Conservation (phyloP, 2,888 invertebrate species). For the Tillus elongatus region DNA sequence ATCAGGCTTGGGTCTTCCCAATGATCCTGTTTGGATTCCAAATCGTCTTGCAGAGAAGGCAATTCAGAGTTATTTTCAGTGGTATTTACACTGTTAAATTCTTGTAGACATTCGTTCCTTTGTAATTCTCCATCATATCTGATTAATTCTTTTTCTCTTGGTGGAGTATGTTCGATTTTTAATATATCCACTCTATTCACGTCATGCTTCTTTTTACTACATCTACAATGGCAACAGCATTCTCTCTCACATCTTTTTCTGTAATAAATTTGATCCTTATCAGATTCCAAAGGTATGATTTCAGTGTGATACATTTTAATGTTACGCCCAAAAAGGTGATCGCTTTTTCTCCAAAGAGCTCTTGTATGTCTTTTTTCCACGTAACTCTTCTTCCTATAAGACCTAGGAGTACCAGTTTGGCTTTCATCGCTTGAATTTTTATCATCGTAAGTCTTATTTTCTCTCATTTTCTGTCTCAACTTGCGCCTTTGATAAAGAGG, state of each 20-base stretch:
- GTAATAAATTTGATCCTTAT: constrained; percentile 41
- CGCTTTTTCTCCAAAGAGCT: constrained; percentile 41
- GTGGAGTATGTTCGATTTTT: constrained; percentile 27
- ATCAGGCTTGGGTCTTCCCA: too few species aligned
- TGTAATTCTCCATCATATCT: too few species aligned
- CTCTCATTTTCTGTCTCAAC: constrained; percentile 54
- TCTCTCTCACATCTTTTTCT: constrained; percentile 25
- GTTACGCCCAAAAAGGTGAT: constrained; percentile 41
- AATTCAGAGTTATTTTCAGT: too few species aligned
- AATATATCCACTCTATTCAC: constrained; percentile 41
- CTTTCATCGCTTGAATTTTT: constrained; percentile 57
- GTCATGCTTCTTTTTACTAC: constrained; percentile 35
- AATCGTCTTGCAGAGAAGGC: too few species aligned
- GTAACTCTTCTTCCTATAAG: constrained; percentile 40
- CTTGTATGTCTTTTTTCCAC: constrained; percentile 41
- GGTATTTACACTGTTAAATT: too few species aligned
- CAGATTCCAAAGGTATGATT: constrained; percentile 47
- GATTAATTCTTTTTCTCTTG: constrained; percentile 19
- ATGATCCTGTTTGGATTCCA: too few species aligned
- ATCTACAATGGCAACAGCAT: constrained; percentile 39
- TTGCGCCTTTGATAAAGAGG: constrained; percentile 69
- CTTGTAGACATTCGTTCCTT: too few species aligned
- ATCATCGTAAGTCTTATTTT: constrained; percentile 43
- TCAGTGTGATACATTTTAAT: constrained; percentile 41
- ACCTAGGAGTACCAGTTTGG: constrained; percentile 49